phyloP scores from a whole-genome alignment of 2,888 invertebrate species.

The Ormyrus rosae region DNA sequence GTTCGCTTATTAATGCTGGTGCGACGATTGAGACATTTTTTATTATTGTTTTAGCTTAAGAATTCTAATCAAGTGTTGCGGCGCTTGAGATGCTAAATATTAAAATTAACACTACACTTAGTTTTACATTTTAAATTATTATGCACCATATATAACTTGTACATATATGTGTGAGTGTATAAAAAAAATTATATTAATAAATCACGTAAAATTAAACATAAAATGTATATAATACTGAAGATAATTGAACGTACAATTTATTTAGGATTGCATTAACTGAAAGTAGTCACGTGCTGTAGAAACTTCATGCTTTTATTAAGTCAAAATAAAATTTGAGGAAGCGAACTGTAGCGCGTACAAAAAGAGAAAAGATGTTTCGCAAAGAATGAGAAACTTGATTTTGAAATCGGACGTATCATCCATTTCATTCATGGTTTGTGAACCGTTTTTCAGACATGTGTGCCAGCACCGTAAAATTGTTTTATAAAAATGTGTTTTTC shows the following conservation, averaged over 20 bases:
- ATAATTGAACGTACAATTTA: no score
- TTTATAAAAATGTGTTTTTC: no score
- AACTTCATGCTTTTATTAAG: background rate
- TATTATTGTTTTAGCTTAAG: background rate
- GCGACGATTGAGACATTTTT: conserved; percentile 27
- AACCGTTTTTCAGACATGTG: no score
- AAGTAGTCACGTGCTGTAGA: background rate
- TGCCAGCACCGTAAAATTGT: no score
- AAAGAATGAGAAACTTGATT: no score
- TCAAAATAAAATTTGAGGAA: conserved; percentile 6
- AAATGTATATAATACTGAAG: background rate
- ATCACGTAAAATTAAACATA: background rate
- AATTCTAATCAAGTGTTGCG: background rate
- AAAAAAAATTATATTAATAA: background rate
- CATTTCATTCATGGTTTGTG: no score
- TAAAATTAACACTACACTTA: background rate
- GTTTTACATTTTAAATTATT: background rate
- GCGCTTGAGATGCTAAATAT: background rate
- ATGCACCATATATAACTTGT: background rate
- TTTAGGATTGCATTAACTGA: no score
- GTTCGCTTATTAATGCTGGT: conserved; percentile 21
- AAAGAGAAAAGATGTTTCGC: background rate
- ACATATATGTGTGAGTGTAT: no score
- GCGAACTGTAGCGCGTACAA: background rate
- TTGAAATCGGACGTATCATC: no score